Evolutionary conservation across 2,797 vertebrate species (phyloP).

Genomic region (Mus minutoides): DNA sequence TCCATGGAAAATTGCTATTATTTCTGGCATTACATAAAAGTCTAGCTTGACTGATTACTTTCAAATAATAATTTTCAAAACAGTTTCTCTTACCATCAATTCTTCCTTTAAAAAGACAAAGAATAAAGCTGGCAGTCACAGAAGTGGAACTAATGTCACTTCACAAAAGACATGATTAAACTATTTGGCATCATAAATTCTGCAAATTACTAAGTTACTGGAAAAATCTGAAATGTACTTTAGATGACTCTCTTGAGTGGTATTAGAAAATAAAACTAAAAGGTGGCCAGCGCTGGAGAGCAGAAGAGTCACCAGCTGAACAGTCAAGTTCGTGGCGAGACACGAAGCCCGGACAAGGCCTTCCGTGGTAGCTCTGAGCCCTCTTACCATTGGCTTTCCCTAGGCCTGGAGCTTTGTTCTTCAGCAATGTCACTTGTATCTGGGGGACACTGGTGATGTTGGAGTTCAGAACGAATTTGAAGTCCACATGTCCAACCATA

Average conservation of each 20-base stretch:
- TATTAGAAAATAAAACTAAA: not conserved
- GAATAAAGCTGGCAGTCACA: not conserved
- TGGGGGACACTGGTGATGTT: constrained; percentile 99
- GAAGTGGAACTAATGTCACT: constrained; percentile 40
- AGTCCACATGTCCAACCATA: constrained; percentile 99
- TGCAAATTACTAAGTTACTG: constrained; percentile 12
- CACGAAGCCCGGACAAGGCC: constrained; percentile 36
- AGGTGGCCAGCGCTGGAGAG: not conserved
- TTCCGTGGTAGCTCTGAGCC: constrained; percentile 15
- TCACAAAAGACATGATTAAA: constrained; percentile 19
- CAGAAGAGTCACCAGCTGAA: not conserved
- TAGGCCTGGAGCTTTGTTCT: constrained; percentile 98
- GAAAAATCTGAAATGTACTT: constrained; percentile 53
- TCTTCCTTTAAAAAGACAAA: constrained; percentile 51
- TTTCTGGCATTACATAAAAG: constrained; percentile 43
- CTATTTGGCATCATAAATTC: constrained; percentile 27
- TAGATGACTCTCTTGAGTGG: not conserved
- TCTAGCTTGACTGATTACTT: constrained; percentile 33
- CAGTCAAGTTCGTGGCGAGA: not conserved
- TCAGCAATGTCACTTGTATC: constrained; percentile 98
- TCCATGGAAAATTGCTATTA: not conserved
- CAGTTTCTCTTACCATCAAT: not conserved
- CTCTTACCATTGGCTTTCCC: constrained; percentile 97
- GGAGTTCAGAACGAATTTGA: constrained; percentile 98
- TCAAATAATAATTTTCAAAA: constrained; percentile 11